These are phyloP conservation scores for Melierax canorus DNA, from an alignment of 2,113 vertebrate genomes.

Conservation along the genomic window DNA sequence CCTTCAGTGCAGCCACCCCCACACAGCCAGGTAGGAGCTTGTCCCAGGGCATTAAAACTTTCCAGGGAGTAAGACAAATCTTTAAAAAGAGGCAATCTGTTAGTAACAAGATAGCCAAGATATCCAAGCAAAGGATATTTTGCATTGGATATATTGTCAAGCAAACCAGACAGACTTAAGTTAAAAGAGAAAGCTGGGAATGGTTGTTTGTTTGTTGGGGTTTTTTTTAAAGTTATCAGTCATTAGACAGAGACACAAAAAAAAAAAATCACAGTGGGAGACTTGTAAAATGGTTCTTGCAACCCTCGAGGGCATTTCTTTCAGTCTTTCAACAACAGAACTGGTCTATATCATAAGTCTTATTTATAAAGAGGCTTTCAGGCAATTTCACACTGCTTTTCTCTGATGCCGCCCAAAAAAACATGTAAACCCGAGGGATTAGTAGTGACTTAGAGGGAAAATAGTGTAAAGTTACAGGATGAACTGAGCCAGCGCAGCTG, in stretches of 20 bases:
- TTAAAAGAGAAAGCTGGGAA: background rate
- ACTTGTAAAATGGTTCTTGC: conserved; percentile 60
- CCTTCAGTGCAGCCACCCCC: background rate
- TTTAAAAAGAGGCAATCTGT: background rate
- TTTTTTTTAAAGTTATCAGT: conserved; percentile 14
- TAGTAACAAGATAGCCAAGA: background rate
- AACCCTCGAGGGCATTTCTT: conserved; percentile 57
- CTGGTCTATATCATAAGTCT: conserved; percentile 73
- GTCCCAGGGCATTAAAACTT: background rate
- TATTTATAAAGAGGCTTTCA: conserved; percentile 79
- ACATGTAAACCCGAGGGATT: conserved; percentile 79
- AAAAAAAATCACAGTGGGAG: conserved; percentile 30
- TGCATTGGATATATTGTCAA: background rate
- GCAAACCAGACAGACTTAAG: background rate
- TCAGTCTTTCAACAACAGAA: conserved; percentile 69
- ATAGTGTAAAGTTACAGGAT: conserved; percentile 75
- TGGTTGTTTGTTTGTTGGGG: background rate
- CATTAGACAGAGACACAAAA: conserved; percentile 51
- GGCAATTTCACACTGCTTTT: conserved; percentile 80
- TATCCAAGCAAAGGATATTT: background rate
- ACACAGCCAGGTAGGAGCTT: background rate
- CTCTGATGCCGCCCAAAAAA: conserved; percentile 70
- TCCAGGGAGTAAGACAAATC: background rate
- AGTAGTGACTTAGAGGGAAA: conserved; percentile 75
- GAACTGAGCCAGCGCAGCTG: conserved; percentile 66